phyloP scores from a whole-genome alignment of 2,113 vertebrate species.

The Gadus macrocephalus region DNA sequence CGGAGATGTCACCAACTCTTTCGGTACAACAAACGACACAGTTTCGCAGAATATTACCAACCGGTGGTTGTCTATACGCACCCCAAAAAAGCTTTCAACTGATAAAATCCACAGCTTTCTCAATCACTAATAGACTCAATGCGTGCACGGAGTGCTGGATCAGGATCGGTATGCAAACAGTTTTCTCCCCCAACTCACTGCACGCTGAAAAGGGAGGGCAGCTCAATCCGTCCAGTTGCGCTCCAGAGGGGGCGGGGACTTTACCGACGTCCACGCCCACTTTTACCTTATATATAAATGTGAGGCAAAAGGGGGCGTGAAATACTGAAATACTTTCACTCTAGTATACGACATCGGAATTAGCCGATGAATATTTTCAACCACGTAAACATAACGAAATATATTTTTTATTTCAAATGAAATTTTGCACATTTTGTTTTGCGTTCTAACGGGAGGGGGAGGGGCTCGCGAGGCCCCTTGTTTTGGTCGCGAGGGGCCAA shows the following conservation, averaged over 20 bases:
- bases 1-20: slow-evolving; percentile 25
- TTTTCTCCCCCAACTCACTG: slow-evolving; percentile 13
- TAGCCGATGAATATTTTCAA: too few species aligned
- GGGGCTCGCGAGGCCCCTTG: background rate
- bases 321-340: too few species aligned
- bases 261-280: slow-evolving; percentile 38
- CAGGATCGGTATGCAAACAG: slow-evolving; percentile 52
- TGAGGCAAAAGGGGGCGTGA: too few species aligned
- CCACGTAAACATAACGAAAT: too few species aligned
- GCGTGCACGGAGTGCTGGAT: background rate
- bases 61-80: slow-evolving; percentile 10
- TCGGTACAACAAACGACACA: slow-evolving; percentile 7
- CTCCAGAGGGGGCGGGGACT: slow-evolving; percentile 53
- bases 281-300: background rate
- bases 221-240: too few species aligned
- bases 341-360: too few species aligned
- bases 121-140: slow-evolving; percentile 5
- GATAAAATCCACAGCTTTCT: slow-evolving; percentile 51
- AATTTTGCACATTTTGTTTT: background rate
- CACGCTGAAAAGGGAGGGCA: too few species aligned
- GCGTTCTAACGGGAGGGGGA: background rate
- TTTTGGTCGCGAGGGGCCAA: slow-evolving; percentile 15
- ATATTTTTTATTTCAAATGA: too few species aligned
- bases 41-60: slow-evolving; percentile 28
- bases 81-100: slow-evolving; percentile 29